Evolutionary conservation across 2,797 vertebrate genomes (phyloP), one percentile per base, ranked within the genome.

Genomic region (Alauda arvensis): DNA sequence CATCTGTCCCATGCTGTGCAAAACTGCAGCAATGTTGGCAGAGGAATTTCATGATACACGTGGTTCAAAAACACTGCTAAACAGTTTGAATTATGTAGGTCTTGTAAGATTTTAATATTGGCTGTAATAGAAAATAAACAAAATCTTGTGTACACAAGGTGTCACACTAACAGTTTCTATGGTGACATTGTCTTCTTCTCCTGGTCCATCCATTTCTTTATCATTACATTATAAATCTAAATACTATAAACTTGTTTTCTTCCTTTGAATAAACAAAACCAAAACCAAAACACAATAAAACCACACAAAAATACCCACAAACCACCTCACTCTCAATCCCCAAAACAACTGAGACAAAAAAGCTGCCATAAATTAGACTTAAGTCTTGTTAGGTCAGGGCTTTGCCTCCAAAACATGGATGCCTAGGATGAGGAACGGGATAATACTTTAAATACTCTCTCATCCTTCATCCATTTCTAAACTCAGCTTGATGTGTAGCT

Each of bases 1-100:
- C 12, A 6, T 51, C 53, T 31, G 16, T 20, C 11, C 26, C 33
- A n/a, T 0, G 3, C 48, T 46, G 24, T 6, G 6, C 10, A 69
- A 79, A 92, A 28, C 8, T 0, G 0, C 20, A 9, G 37, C 0
- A 0, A 34, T 5, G 2, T 0, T 25, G 24, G 48, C 29, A 65
- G 56, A 76, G 10, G 15, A 51, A 42, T 79, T 65, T 59, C 7
- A 3, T 18, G 0, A 40, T 12, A 23, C 3, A 9, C 0, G 0
- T 10, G 3, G 6, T 45, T 76, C 45, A 49, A 49, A 76, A 69
- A 7, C 5, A 19, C 17, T 26, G 21, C 18, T 72, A 14, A 66
- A 34, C 7, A 59, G 15, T 45, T 66, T 62, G 37, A 84, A n/a
- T 74, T 46, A 60, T 14, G 3, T 4, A 15, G 2, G 2, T 53